Evolutionary conservation across 2,888 invertebrate species (phyloP).

Genomic region (Pristionchus fissidentatus): DNA sequence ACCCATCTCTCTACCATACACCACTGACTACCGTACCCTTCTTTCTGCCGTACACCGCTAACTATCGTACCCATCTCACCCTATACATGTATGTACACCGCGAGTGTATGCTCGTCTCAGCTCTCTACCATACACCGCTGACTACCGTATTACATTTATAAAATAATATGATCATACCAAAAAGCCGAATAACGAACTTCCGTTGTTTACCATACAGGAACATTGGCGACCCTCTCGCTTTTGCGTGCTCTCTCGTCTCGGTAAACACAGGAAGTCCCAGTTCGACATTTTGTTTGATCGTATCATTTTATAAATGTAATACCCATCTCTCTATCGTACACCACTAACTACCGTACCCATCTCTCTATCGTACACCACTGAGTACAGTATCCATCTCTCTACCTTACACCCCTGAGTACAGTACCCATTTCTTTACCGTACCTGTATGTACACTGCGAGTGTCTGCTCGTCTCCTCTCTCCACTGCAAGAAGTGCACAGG

Average conservation of each 20-base stretch:
- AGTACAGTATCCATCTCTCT: neutral
- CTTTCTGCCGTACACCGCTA: neutral
- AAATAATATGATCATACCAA: no score
- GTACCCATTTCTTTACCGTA: neutral
- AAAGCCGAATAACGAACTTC: no score
- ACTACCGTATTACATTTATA: no score
- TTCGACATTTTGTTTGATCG: no score
- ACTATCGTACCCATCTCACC: neutral
- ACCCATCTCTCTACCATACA: neutral
- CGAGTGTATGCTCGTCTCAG: constrained; percentile 56
- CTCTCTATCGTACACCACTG: neutral
- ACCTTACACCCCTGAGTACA: neutral
- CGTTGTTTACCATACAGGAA: no score
- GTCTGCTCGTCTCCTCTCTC: constrained; percentile 55
- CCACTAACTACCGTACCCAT: neutral
- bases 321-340: neutral
- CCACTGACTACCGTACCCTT: neutral
- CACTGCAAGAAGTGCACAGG: constrained; percentile 60
- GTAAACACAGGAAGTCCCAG: no score
- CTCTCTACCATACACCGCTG: no score
- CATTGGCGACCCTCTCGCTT: no score
- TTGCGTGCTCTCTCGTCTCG: no score
- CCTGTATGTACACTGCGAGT: constrained; percentile 61
- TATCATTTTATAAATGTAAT: no score
- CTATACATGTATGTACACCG: constrained; percentile 58